Conservation (phyloP, 2,888 invertebrate genomes). For the Harpalus rufipes region DNA sequence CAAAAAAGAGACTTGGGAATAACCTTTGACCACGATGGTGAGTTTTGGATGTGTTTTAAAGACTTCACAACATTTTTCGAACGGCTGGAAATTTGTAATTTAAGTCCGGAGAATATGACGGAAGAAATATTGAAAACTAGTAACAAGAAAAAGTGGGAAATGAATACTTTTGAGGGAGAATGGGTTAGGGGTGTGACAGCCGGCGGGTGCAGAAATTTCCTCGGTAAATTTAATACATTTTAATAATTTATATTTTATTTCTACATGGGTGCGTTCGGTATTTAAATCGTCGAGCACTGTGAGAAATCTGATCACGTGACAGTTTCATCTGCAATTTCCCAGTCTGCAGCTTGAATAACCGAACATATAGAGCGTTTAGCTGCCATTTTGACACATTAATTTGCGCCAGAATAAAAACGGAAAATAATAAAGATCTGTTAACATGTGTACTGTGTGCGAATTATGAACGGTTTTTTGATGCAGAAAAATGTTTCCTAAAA, state of each 20-base stretch:
- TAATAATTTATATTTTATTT: slow-evolving; percentile 70
- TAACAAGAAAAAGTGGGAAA: slow-evolving; percentile 94
- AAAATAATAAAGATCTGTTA: too few relatives aligned
- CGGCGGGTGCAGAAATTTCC: slow-evolving; percentile 96
- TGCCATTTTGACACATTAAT: too few relatives aligned
- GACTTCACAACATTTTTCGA: slow-evolving; percentile 91
- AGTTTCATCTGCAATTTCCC: too few relatives aligned
- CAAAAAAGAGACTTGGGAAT: slow-evolving; percentile 92
- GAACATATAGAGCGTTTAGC: too few relatives aligned
- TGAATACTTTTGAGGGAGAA: slow-evolving; percentile 94
- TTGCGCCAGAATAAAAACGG: too few relatives aligned
- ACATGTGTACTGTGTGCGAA: too few relatives aligned
- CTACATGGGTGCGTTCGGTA: too few relatives aligned
- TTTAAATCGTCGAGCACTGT: too few relatives aligned
- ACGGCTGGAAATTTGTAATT: slow-evolving; percentile 95
- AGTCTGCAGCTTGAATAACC: too few relatives aligned
- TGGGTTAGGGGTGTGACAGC: slow-evolving; percentile 96
- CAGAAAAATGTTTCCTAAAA: too few relatives aligned
- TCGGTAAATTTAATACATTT: slow-evolving; percentile 78
- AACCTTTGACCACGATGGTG: slow-evolving; percentile 94
- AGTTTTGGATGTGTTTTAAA: slow-evolving; percentile 98
- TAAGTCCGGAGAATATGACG: slow-evolving; percentile 94
- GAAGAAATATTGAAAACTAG: slow-evolving; percentile 83
- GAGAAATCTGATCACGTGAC: too few relatives aligned
- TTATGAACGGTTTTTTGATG: too few relatives aligned